Evolutionary conservation across 1,140 invertebrate species (phyloP), one percentile per base, ranked within the genome.

Genomic region (Ctenoplectra terminalis): DNA sequence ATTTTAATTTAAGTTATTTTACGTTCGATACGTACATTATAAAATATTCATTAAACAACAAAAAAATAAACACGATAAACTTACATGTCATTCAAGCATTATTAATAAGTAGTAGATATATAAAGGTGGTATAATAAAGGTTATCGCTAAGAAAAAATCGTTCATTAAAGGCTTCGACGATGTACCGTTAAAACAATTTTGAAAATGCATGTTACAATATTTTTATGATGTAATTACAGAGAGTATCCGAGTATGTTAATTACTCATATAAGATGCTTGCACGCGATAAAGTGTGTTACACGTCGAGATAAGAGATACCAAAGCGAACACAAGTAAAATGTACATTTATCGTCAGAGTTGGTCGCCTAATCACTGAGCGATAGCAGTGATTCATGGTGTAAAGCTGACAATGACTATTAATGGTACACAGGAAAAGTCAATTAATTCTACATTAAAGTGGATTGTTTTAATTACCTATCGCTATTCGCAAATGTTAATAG

Each of bases 281-380:
- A n/a, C 9, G 46, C 37, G 73, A 54, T 66, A 66, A 23, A 20
- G 48, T 34, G 9, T 40, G 31, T 64, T 37, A 75, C 43, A 64
- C 17, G 46, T 29, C n/a, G 6, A 75, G 73, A 66, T 64, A 75
- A 75, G 46, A 37, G 26, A 40, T 52, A 52, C 4, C 15, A 74
- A 50, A 20, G 13, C 29, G 37, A n/a, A 26, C 20, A 29, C 6
- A 74, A n/a, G 23, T 52, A 29, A 66, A 75, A 64, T 31, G 31
- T 43, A 17, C 26, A 52, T 52, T 74, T 74, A 20, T 48, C 37
- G 40, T 20, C n/a, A 34, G 54, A 60, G 26, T 60, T 20, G 71
- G 15, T 61, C n/a, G 13, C 63, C 29, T n/a, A 61, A 74, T 31
- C 43, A 50, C 7, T 26, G 23, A 50, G 15, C 40, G 26, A 61